Evolutionary conservation across 2,113 vertebrate species (phyloP).

Genomic region (Tonatia bakeri): DNA sequence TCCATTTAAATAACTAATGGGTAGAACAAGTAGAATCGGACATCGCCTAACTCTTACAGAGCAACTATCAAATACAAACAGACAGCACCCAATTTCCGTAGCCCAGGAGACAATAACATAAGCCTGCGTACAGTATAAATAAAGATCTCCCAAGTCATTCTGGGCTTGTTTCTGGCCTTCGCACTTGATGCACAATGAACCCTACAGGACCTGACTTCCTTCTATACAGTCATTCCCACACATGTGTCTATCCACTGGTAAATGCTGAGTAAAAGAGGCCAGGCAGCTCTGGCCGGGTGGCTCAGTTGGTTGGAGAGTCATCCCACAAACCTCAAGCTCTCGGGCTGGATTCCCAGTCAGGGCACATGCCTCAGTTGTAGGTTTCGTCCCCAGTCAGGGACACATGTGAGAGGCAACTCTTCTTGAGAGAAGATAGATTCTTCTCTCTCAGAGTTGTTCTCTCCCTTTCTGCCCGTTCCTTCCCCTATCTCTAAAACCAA

Average conservation of each 20-base stretch:
- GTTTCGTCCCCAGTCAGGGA: too few relatives aligned
- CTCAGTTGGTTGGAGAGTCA: too few relatives aligned
- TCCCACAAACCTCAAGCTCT: too few relatives aligned
- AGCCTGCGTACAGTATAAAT: neutral
- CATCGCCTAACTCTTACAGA: neutral
- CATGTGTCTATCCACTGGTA: neutral
- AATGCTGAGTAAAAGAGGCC: neutral
- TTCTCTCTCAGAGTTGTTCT: too few relatives aligned
- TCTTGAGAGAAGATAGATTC: too few relatives aligned
- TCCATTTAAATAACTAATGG: conserved; percentile 7
- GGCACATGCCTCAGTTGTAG: too few relatives aligned
- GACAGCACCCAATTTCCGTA: neutral
- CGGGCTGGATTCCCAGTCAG: too few relatives aligned
- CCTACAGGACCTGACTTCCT: neutral
- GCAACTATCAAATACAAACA: neutral
- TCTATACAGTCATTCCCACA: neutral
- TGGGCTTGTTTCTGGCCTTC: neutral
- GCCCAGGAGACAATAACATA: neutral
- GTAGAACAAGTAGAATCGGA: neutral
- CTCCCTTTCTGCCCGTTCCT: too few relatives aligned
- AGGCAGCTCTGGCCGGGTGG: neutral
- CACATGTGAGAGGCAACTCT: too few relatives aligned
- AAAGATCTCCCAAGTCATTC: neutral
- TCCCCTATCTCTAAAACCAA: too few relatives aligned
- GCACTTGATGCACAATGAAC: neutral